Percentiles rank a stretch among this genome's conserved stretches.
Evolutionary conservation across 2,113 vertebrate species (phyloP).

Genomic region (Calyptommatus sinebrachiatus): DNA sequence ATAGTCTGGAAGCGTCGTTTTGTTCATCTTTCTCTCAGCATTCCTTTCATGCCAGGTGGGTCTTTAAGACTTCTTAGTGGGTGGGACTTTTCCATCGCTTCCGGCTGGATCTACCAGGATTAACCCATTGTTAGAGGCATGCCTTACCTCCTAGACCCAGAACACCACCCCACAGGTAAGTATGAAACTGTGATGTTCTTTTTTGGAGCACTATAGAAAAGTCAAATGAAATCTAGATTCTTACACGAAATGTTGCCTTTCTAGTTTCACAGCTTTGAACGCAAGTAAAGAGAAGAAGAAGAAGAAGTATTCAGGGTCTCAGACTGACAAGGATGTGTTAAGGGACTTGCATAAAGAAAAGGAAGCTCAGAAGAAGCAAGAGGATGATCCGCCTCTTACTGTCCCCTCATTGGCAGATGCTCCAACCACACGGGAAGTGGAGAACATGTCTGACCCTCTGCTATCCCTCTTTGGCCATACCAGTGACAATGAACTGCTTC

Average conservation of each 20-base stretch:
- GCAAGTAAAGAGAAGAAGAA: slow-evolving; percentile 81
- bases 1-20: too few species aligned
- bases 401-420: slow-evolving; percentile 46
- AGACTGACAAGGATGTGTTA: slow-evolving; percentile 88
- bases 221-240: too few species aligned
- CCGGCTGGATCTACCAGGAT: too few species aligned
- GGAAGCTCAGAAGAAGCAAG: slow-evolving; percentile 74
- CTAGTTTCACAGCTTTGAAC: slow-evolving; percentile 73
- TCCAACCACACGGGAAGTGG: slow-evolving; percentile 58
- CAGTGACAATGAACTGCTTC: slow-evolving; percentile 82
- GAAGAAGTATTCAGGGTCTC: slow-evolving; percentile 72
- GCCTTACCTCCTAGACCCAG: too few species aligned
- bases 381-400: slow-evolving; percentile 53
- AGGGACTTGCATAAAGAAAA: slow-evolving; percentile 92
- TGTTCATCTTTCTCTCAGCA: too few species aligned
- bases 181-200: too few species aligned
- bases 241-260: not conserved
- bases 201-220: not conserved
- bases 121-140: too few species aligned
- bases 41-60: too few species aligned
- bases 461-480: slow-evolving; percentile 80
- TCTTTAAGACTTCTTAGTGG: too few species aligned
- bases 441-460: slow-evolving; percentile 74
- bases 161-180: too few species aligned
- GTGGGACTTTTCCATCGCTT: too few species aligned